Conservation (phyloP, 1,140 invertebrate species). For the Catajapyx aquilonaris region DNA sequence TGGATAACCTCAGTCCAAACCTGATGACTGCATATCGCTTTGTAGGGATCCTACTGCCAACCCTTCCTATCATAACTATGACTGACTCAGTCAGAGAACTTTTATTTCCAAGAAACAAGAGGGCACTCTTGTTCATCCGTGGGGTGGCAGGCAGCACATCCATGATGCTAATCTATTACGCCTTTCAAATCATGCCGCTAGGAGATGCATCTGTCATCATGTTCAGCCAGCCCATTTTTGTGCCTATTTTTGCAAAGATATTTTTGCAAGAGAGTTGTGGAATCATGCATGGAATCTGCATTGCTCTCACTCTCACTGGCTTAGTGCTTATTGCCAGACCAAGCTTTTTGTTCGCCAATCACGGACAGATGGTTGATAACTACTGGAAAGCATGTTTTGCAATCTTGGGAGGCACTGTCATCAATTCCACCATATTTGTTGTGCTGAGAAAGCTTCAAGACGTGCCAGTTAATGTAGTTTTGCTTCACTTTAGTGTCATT, state of each 20-base stretch:
- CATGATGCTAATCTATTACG: constrained; percentile 71
- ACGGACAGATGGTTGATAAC: too few relatives aligned
- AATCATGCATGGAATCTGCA: constrained; percentile 58
- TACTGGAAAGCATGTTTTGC: too few relatives aligned
- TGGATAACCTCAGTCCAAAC: constrained; percentile 62
- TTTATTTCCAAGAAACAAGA: constrained; percentile 47
- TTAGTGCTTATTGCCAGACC: constrained; percentile 64
- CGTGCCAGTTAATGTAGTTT: constrained; percentile 33
- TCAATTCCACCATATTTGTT: constrained; percentile 80
- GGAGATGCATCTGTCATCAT: constrained; percentile 78
- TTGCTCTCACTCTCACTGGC: constrained; percentile 59
- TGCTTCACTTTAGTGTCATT: background rate
- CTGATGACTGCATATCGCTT: constrained; percentile 63
- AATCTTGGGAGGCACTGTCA: constrained; percentile 74
- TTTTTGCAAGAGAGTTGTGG: constrained; percentile 81
- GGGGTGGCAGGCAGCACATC: constrained; percentile 65
- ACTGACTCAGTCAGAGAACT: constrained; percentile 48
- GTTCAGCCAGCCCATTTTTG: constrained; percentile 76
- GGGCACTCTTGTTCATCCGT: constrained; percentile 35
- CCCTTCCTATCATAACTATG: constrained; percentile 64
- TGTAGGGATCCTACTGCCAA: constrained; percentile 58
- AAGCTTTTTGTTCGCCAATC: constrained; percentile 18
- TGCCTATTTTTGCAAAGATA: constrained; percentile 69
- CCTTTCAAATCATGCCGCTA: constrained; percentile 68
- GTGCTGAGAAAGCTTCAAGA: constrained; percentile 69